Evolutionary conservation across 1,140 invertebrate species (phyloP).

Genomic region (Lutraria rhynchaena): DNA sequence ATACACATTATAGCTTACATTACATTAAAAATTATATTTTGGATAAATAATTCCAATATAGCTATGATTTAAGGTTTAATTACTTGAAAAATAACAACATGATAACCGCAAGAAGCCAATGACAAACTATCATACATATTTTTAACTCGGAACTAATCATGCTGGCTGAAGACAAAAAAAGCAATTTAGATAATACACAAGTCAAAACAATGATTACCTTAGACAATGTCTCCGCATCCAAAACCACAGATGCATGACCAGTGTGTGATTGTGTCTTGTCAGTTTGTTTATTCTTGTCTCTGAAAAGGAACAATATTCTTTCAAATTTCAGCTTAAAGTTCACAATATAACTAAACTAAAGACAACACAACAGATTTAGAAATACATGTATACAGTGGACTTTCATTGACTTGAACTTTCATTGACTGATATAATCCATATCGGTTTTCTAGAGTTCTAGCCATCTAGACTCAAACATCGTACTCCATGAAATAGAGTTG

Average conservation of each 20-base stretch:
- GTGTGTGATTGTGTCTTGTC: background rate
- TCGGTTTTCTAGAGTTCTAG: no score
- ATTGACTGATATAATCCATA: background rate
- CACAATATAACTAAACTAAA: background rate
- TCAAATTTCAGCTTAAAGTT: background rate
- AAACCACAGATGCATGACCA: background rate
- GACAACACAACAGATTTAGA: background rate
- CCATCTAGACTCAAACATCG: no score
- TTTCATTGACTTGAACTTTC: background rate
- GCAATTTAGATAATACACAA: background rate
- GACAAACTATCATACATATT: background rate
- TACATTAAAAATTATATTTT: background rate
- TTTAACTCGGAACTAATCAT: background rate
- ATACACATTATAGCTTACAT: no score
- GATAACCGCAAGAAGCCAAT: background rate
- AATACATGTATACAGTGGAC: background rate
- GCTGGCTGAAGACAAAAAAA: background rate
- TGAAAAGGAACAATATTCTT: conserved; percentile 1
- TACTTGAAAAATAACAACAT: background rate
- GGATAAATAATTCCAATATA: background rate
- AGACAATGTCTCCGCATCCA: conserved; percentile 9
- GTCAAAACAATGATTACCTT: conserved; percentile 1
- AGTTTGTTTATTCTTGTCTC: background rate
- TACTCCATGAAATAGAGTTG: no score
- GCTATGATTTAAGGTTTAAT: no score